Conservation (phyloP, 2,888 invertebrate species). For the Zygogramma bicolorata region DNA sequence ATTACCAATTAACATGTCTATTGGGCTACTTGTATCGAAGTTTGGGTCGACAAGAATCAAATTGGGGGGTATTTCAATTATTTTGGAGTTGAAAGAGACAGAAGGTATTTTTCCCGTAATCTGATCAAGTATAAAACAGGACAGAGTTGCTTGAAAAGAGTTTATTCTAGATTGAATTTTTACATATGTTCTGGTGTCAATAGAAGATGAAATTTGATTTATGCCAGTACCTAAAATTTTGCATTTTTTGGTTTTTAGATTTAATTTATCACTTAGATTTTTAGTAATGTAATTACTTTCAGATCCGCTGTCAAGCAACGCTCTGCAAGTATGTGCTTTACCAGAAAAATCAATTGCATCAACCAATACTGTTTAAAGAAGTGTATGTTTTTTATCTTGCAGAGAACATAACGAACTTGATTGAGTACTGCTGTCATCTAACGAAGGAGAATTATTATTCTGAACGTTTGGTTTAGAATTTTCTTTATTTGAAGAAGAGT, state of each 20-base stretch:
- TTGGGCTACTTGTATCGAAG: background rate
- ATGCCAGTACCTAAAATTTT: background rate
- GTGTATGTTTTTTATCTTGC: too few species aligned
- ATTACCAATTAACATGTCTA: background rate
- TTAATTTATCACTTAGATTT: background rate
- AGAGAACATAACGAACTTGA: too few species aligned
- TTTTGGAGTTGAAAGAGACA: too few species aligned
- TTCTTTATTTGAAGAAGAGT: too few species aligned
- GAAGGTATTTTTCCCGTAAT: background rate
- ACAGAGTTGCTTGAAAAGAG: background rate
- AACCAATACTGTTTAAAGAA: too few species aligned
- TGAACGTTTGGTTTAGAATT: too few species aligned
- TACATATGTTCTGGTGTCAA: background rate
- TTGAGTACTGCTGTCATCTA: too few species aligned
- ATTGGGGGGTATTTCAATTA: background rate
- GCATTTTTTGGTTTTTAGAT: too few species aligned
- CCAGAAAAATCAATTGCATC: too few species aligned
- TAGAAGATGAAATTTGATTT: background rate
- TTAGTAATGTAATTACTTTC: background rate
- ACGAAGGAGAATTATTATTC: too few species aligned
- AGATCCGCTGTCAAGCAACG: too few species aligned
- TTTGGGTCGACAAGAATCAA: background rate
- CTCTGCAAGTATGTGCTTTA: too few species aligned
- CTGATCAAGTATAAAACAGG: background rate
- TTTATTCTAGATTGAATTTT: background rate